These are phyloP conservation scores for Sandelia bainsii DNA, from an alignment of 2,797 vertebrate species.

Conservation along the genomic window DNA sequence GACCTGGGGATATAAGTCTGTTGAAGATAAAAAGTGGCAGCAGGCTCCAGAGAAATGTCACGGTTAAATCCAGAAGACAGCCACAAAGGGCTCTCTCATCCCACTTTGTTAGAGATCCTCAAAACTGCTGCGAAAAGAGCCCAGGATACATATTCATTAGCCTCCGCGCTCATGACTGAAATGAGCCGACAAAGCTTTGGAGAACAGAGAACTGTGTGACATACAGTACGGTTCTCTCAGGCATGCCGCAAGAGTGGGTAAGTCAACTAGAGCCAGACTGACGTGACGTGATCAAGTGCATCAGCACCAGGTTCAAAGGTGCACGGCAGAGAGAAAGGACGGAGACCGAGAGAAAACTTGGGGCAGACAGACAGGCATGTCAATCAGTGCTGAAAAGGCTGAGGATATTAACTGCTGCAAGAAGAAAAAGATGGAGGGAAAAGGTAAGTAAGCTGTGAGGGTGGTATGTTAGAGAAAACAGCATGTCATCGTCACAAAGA, in stretches of 20 bases:
- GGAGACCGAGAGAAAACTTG: conserved; percentile 10
- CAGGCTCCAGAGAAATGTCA: conserved; percentile 72
- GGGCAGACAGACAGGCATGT: conserved; percentile 36
- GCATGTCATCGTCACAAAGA: conserved; percentile 13
- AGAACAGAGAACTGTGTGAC: conserved; percentile 54
- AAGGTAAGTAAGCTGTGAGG: conserved; percentile 39
- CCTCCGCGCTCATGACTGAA: conserved; percentile 47
- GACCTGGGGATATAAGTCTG: conserved; percentile 70
- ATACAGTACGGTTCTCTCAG: conserved; percentile 52
- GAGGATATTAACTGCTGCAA: conserved; percentile 16
- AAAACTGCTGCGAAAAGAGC: conserved; percentile 55
- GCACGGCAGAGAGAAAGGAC: conserved; percentile 31
- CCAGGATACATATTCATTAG: conserved; percentile 75
- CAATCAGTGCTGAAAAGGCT: conserved; percentile 26
- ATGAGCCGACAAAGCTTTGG: conserved; percentile 63
- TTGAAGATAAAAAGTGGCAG: conserved; percentile 64
- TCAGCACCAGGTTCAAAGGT: conserved; percentile 63
- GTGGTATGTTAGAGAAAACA: not conserved
- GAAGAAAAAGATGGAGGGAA: conserved; percentile 8
- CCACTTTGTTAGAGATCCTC: conserved; percentile 72
- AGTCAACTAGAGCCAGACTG: conserved; percentile 61
- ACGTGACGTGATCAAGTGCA: conserved; percentile 65
- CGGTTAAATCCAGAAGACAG: conserved; percentile 76
- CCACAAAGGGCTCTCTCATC: conserved; percentile 70
- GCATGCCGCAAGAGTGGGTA: conserved; percentile 54